Evolutionary conservation across 1,140 invertebrate genomes (phyloP).

Genomic region (Sycophila sp.): DNA sequence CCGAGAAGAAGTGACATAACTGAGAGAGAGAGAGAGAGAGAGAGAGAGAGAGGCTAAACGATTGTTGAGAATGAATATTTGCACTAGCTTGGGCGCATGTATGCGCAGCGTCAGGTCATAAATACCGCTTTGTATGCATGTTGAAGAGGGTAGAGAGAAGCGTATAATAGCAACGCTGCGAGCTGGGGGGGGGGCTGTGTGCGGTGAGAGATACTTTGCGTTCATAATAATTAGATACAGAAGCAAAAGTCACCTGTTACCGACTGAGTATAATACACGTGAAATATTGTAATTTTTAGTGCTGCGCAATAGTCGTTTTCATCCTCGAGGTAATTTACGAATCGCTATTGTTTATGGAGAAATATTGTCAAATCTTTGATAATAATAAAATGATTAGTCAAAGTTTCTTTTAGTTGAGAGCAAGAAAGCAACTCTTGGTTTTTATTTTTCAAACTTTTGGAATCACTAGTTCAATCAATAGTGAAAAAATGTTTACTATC

Average conservation of each 20-base stretch:
- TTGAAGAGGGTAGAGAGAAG: slow-evolving; percentile 51
- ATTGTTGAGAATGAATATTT: slow-evolving; percentile 46
- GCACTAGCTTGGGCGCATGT: slow-evolving; percentile 36
- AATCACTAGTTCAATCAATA: too few species aligned
- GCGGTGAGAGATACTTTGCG: slow-evolving; percentile 12
- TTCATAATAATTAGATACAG: slow-evolving; percentile 27
- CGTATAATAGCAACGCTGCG: slow-evolving; percentile 2
- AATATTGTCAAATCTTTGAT: too few species aligned
- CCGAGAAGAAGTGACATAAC: too few species aligned
- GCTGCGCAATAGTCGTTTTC: too few species aligned
- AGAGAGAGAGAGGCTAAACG: slow-evolving; percentile 23
- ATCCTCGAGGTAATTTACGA: too few species aligned
- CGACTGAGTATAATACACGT: neutral
- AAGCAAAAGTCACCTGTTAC: slow-evolving; percentile 24
- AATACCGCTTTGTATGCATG: slow-evolving; percentile 60
- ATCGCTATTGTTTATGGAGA: too few species aligned
- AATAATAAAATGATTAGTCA: too few species aligned
- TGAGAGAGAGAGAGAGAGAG: slow-evolving; percentile 4
- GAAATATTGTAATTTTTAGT: neutral
- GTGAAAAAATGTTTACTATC: too few species aligned
- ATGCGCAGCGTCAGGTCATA: slow-evolving; percentile 46
- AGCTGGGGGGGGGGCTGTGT: neutral
- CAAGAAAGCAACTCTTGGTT: too few species aligned
- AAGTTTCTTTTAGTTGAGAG: too few species aligned
- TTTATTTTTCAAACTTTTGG: too few species aligned